Conservation (phyloP, 2,888 invertebrate genomes). For the Endotricha flammealis region DNA sequence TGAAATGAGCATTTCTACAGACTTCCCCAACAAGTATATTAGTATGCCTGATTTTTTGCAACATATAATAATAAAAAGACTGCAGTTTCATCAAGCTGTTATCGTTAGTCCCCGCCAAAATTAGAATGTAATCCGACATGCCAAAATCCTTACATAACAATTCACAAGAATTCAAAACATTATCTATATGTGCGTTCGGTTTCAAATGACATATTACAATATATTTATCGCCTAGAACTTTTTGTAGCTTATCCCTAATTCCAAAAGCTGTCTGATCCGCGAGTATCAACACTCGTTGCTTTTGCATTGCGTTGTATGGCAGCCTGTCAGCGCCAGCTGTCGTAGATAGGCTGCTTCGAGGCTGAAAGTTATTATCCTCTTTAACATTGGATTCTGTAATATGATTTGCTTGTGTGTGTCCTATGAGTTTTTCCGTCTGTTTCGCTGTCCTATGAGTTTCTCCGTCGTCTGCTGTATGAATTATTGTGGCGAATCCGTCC, state of each 20-base stretch:
- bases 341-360: too few relatives aligned
- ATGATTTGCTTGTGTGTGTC: too few relatives aligned
- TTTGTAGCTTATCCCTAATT: not conserved
- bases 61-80: not conserved
- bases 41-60: not conserved
- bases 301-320: not conserved
- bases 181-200: not conserved
- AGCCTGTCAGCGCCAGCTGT: not conserved
- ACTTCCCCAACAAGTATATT: not conserved
- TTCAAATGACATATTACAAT: not conserved
- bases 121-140: not conserved
- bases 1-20: not conserved
- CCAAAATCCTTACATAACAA: not conserved
- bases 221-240: not conserved
- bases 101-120: not conserved
- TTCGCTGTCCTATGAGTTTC: too few relatives aligned
- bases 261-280: not conserved
- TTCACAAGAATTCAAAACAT: not conserved
- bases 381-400: too few relatives aligned
- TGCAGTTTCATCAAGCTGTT: not conserved
- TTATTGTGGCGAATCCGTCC: too few relatives aligned
- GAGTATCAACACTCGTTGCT: not conserved
- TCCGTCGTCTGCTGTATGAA: too few relatives aligned
- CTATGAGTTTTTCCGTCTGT: too few relatives aligned
- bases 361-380: too few relatives aligned